These are phyloP conservation scores for Macrobrachium nipponense DNA, from an alignment of 1,140 invertebrate species.

Conservation along the genomic window DNA sequence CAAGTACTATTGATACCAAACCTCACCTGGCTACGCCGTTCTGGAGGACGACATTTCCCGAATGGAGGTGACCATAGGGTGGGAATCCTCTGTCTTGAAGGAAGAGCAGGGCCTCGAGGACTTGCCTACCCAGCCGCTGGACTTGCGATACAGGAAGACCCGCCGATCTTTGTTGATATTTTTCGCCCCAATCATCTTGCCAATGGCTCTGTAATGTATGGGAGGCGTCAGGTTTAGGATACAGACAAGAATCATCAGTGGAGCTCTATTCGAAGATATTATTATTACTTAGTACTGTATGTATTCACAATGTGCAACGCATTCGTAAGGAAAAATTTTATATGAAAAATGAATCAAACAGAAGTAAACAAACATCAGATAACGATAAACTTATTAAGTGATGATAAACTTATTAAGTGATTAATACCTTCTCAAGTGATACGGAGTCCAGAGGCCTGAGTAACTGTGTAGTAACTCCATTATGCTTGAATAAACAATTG, in stretches of 20 bases:
- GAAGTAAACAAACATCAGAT: too few relatives aligned
- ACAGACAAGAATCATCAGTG: not conserved
- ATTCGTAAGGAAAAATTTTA: too few relatives aligned
- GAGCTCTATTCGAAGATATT: not conserved
- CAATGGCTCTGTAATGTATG: constrained; percentile 72
- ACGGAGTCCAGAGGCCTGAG: too few relatives aligned
- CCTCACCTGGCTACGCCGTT: constrained; percentile 82
- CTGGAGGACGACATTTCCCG: constrained; percentile 90
- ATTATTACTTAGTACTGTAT: too few relatives aligned
- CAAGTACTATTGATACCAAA: too few relatives aligned
- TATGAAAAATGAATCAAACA: too few relatives aligned
- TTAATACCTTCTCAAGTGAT: too few relatives aligned
- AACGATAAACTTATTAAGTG: too few relatives aligned
- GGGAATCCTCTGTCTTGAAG: constrained; percentile 89
- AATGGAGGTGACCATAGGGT: constrained; percentile 85
- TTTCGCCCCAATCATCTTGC: constrained; percentile 79
- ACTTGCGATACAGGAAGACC: constrained; percentile 82
- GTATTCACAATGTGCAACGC: too few relatives aligned
- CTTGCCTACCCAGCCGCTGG: constrained; percentile 86
- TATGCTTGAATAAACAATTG: too few relatives aligned
- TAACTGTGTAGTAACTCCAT: too few relatives aligned
- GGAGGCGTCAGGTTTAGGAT: not conserved
- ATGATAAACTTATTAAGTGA: too few relatives aligned
- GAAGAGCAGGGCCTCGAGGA: constrained; percentile 88
- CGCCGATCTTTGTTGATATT: constrained; percentile 76